Base-by-base conservation (phyloP, 2,113 vertebrate genomes). In the Chunga burmeisteri region DNA sequence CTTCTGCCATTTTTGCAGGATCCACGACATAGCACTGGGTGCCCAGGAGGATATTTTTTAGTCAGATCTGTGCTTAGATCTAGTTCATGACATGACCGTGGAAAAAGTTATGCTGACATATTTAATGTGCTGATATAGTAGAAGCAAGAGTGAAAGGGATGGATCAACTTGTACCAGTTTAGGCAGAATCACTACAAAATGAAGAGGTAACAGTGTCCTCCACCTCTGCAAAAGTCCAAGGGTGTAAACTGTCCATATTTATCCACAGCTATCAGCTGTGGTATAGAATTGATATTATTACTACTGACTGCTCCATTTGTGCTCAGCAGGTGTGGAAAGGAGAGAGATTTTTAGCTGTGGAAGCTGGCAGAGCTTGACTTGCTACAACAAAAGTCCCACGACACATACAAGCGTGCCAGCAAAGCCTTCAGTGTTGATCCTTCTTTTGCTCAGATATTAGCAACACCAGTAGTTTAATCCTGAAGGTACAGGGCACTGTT, bases 1-100 rank as follows among this genome's bases (percentile, higher is more conserved):
- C 3, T 44, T 36, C 58, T 61, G 36, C 3, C 9, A 21, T 52
- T 83, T 78, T 86, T 65, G 14, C 16, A 34, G 29, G 46, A 84
- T 11, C 8, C 27, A 30, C 0, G 2, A 25, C 7, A 4, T 11
- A 38, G 32, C 10, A 25, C 6, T 4, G 2, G 4, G 2, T 72
- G 8, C 5, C 16, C 18, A 55, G 20, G 20, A 40, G 21, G 29
- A 22, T 26, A 22, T 13, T 23, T 80, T 75, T 74, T 26, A 67
- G 29, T 10, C 38, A 73, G 27, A 22, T 44, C 30, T 61, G 8
- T 68, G 9, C 22, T 72, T 42, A 19, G 5, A 46, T 71, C 13
- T 36, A 9, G 13, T 11, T 90, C 34, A 18, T 61, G 26, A 23
- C 10, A 30, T 16, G 34, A 62, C 34, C 13, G 2, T 18, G 44